Evolutionary conservation across 2,797 vertebrate species (phyloP), one percentile per base, ranked within the genome.

Genomic region (Galaxias olidus): DNA sequence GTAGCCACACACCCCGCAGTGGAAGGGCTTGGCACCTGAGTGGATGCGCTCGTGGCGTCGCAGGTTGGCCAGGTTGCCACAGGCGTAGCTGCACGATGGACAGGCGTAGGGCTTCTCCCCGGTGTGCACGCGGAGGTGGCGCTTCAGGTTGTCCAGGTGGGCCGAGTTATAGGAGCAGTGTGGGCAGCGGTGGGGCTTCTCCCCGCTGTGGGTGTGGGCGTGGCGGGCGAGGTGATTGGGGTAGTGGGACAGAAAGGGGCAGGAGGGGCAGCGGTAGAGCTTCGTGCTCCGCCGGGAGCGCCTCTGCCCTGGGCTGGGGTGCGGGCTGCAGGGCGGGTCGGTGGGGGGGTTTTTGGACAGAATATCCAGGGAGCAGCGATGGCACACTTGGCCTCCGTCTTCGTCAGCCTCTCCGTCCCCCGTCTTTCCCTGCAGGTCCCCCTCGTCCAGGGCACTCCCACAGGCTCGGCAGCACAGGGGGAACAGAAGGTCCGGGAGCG

Each of bases 101-200:
- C 97, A 98, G 80, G 95, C 93, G 90, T 97, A 98, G 7, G 96
- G 97, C 78, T 98, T 98, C 89, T 98, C 96, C 0, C 97, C 96
- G 0, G 96, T 98, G 87, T 98, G 96, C 58, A 98, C 94, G 0
- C 95, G 94, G 84, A 95, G 89, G 88, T 98, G 97, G 42, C 96
- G 92, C 63, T 97, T 97, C 64, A 98, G 94, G 91, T 98, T 98
- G 89, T 98, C 96, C 1, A 95, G 92, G 80, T 98, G 96, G 13
- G 96, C 95, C 0, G 96, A 98, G 55, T 95, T 94, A 0, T 98
- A 98, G 10, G 91, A 72, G 79, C 96, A 98, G 77, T 96, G 94
- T 0, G 93, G 94, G 77, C 97, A 98, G 80, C 83, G 81, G 41
- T 97, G 97, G 0, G 96, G 96, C 71, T 98, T 98, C 83, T 97